A percentile compares a stretch with the other conserved stretches of the same genome.
Conservation (phyloP, 1,140 invertebrate species). For the Drosophila pseudoobscura region DNA sequence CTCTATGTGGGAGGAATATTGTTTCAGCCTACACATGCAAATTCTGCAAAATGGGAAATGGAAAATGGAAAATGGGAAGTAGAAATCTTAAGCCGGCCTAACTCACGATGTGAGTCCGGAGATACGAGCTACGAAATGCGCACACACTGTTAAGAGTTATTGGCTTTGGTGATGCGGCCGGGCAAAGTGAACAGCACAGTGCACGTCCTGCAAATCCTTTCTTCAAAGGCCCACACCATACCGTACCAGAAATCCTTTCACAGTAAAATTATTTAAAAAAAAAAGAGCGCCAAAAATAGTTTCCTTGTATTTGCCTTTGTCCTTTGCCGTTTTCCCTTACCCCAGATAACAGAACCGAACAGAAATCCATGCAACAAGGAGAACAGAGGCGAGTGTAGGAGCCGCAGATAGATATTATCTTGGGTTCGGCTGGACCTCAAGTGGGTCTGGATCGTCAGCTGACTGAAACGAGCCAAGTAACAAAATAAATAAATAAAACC, state of each 20-base stretch:
- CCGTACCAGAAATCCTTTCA: conserved; percentile 57
- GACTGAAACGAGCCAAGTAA: conserved; percentile 39
- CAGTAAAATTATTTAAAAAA: conserved; percentile 63
- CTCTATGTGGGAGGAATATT: conserved; percentile 57
- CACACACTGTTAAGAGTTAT: conserved; percentile 58
- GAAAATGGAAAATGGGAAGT: conserved; percentile 26
- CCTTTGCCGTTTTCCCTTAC: conserved; percentile 21
- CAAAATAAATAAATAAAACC: conserved; percentile 33
- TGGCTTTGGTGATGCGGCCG: conserved; percentile 52
- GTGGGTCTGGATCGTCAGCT: conserved; percentile 63
- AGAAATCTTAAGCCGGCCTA: conserved; percentile 64
- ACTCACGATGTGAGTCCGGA: conserved; percentile 55
- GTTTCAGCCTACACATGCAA: conserved; percentile 65
- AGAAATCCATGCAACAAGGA: conserved; percentile 21
- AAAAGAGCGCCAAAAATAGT: conserved; percentile 75
- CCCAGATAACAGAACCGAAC: conserved; percentile 43
- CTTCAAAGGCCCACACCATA: conserved; percentile 31
- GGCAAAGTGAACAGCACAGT: conserved; percentile 62
- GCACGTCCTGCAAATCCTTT: conserved; percentile 59
- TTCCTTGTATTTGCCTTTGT: conserved; percentile 28
- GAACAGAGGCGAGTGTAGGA: conserved; percentile 8
- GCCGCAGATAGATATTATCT: conserved; percentile 59
- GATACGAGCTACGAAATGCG: conserved; percentile 75
- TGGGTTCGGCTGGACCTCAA: conserved; percentile 62
- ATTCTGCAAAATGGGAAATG: conserved; percentile 54